A percentile compares a stretch with the other conserved stretches of the same genome.
Conservation (phyloP, 2,888 invertebrate species). For the Panopea generosa region DNA sequence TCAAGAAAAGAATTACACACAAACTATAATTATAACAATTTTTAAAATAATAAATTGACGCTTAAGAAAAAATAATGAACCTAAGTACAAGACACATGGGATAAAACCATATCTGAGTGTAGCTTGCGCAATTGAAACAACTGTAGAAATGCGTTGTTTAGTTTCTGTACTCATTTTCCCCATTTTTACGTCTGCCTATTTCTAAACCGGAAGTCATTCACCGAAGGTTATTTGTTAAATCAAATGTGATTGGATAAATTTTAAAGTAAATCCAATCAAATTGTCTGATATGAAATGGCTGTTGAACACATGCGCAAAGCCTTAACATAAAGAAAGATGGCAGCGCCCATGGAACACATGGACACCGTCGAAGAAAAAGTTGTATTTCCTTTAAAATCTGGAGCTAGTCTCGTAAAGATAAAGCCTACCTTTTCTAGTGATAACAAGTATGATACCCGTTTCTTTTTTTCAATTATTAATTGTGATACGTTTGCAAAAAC, state of each 20-base stretch:
- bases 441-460: slow-evolving; percentile 28
- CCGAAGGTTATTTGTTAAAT: neutral
- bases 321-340: slow-evolving; percentile 44
- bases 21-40: too few relatives aligned
- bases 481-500: too few relatives aligned
- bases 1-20: too few relatives aligned
- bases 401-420: slow-evolving; percentile 66
- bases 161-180: slow-evolving; percentile 86
- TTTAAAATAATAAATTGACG: neutral
- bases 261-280: neutral
- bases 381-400: slow-evolving; percentile 62
- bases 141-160: slow-evolving; percentile 88
- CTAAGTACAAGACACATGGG: slow-evolving; percentile 89
- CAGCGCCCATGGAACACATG: slow-evolving; percentile 63
- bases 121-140: slow-evolving; percentile 88
- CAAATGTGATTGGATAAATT: neutral
- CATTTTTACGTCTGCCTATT: slow-evolving; percentile 29
- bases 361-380: slow-evolving; percentile 45
- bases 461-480: too few relatives aligned
- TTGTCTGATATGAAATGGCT: neutral
- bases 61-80: slow-evolving; percentile 78
- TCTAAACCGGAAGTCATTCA: too few relatives aligned
- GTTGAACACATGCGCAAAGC: neutral
- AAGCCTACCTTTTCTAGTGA: slow-evolving; percentile 71
- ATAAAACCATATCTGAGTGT: slow-evolving; percentile 90